Conservation (phyloP, 2,113 vertebrate genomes). For the Oplegnathus fasciatus region DNA sequence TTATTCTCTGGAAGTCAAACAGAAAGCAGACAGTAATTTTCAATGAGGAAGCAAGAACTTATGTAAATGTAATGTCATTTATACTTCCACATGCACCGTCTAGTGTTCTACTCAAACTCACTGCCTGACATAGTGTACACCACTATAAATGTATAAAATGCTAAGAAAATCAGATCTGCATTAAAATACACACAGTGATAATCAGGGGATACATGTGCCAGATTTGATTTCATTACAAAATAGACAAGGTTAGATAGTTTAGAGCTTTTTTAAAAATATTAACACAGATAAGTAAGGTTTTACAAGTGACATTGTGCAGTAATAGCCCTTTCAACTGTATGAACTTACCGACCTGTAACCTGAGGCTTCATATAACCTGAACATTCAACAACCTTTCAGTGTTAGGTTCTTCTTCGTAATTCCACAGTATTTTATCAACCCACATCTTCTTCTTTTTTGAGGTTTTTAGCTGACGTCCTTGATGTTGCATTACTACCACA, state of each 20-base stretch:
- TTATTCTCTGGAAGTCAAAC: slow-evolving; percentile 10
- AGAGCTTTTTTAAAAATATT: too few relatives aligned
- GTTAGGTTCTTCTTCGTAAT: neutral
- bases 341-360: neutral
- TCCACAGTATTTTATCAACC: neutral
- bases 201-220: neutral
- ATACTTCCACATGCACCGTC: neutral
- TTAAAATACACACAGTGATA: neutral
- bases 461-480: neutral
- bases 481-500: neutral
- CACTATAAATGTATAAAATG: neutral
- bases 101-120: neutral
- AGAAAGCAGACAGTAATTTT: neutral
- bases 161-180: neutral
- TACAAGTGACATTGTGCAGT: neutral
- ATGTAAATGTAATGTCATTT: neutral
- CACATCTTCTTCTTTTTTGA: neutral
- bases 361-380: neutral
- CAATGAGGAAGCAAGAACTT: slow-evolving; percentile 3
- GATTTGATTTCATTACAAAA: neutral
- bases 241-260: neutral
- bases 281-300: neutral
- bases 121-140: neutral
- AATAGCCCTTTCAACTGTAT: neutral
- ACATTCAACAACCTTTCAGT: neutral